These are phyloP conservation scores for Picus viridis DNA, from an alignment of 2,797 vertebrate species.

Conservation along the genomic window DNA sequence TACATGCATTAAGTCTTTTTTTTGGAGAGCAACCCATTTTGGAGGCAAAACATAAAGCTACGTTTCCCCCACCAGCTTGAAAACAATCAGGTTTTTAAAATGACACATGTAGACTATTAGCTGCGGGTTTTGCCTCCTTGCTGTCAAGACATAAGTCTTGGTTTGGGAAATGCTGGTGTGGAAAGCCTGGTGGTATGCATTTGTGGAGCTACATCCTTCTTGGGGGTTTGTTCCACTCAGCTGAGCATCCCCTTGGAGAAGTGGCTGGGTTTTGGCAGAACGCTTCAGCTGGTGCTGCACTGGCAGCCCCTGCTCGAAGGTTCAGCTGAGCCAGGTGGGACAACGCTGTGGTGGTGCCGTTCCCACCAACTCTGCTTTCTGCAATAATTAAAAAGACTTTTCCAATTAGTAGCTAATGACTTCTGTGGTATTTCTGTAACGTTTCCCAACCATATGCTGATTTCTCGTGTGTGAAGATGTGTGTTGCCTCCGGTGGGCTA, in stretches of 20 bases:
- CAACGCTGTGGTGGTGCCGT: neutral
- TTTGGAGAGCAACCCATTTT: neutral
- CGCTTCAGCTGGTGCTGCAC: neutral
- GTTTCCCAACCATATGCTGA: rapidly evolving
- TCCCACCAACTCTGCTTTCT: neutral
- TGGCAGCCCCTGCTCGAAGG: neutral
- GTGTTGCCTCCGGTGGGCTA: neutral
- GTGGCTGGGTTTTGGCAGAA: neutral
- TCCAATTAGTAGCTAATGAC: neutral
- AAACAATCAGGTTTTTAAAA: neutral
- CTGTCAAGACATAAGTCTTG: neutral
- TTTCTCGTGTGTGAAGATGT: neutral
- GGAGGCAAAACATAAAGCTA: neutral
- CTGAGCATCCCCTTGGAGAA: neutral
- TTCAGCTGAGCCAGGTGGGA: neutral
- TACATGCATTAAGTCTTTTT: conserved; percentile 46
- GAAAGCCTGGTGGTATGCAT: neutral
- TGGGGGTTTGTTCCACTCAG: neutral
- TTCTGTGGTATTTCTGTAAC: neutral
- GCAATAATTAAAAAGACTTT: conserved; percentile 59
- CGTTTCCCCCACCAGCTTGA: neutral
- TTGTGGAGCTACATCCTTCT: neutral
- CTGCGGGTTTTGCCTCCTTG: neutral
- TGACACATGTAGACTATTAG: neutral
- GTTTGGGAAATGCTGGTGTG: neutral